A percentile compares a stretch with the other conserved stretches of the same genome.
Evolutionary conservation across 2,888 invertebrate species (phyloP).

Genomic region (Ephialtes manifestator): DNA sequence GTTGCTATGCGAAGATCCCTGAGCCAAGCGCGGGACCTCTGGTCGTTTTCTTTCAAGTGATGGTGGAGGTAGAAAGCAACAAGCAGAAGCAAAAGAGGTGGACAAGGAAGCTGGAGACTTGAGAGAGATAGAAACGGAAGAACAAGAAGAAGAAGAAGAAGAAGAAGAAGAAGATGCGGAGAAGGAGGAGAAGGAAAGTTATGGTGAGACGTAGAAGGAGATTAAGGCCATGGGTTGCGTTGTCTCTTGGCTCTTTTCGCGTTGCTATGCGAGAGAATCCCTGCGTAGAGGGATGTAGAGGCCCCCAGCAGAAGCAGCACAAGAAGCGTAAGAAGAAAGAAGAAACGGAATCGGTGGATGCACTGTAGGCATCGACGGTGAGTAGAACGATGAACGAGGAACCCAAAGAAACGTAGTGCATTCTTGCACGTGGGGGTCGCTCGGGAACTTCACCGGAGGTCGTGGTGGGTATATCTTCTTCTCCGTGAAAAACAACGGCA

Average conservation of each 20-base stretch:
- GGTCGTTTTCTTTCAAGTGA: slow-evolving; percentile 43
- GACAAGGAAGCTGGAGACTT: slow-evolving; percentile 18
- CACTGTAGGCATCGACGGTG: slow-evolving; percentile 42
- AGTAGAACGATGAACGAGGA: slow-evolving; percentile 38
- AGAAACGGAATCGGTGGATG: slow-evolving; percentile 39
- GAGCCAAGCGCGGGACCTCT: slow-evolving; percentile 52
- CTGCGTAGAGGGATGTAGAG: slow-evolving; percentile 40
- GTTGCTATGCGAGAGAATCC: slow-evolving; percentile 66
- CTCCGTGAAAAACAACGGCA: slow-evolving; percentile 9
- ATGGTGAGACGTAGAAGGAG: slow-evolving; percentile 55
- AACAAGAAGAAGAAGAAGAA: slow-evolving; percentile 25
- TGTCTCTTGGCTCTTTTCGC: slow-evolving; percentile 63
- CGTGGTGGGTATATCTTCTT: slow-evolving; percentile 5
- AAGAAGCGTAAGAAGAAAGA: slow-evolving; percentile 27
- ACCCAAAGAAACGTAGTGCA: slow-evolving; percentile 41
- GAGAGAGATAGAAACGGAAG: no score
- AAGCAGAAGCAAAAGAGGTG: slow-evolving; percentile 43
- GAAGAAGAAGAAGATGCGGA: slow-evolving; percentile 8
- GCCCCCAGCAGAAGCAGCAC: slow-evolving; percentile 50
- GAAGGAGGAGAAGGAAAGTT: slow-evolving; percentile 14
- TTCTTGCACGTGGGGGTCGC: slow-evolving; percentile 54
- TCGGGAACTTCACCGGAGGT: slow-evolving; percentile 39
- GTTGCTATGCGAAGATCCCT: slow-evolving; percentile 68
- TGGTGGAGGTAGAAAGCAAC: slow-evolving; percentile 50
- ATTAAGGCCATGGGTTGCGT: slow-evolving; percentile 61